A percentile compares a stretch with the other conserved stretches of the same genome.
phyloP scores from a whole-genome alignment of 1,140 invertebrate genomes.

The Pachyrhynchus sulphureomaculatus region DNA sequence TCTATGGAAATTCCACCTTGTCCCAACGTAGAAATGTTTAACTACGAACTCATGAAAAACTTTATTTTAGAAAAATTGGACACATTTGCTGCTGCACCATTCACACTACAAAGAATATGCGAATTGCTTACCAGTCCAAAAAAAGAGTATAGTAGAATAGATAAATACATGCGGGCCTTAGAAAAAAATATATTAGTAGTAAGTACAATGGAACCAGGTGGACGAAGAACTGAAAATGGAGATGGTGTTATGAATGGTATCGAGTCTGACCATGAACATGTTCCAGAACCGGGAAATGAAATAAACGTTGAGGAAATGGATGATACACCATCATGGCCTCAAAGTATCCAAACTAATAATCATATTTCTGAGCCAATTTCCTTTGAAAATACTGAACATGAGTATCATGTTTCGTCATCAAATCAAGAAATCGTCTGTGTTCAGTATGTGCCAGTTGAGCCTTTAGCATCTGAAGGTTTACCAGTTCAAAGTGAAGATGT shows the following conservation, averaged over 20 bases:
- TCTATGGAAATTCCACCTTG: slow-evolving; percentile 70
- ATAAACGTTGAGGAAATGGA: slow-evolving; percentile 72
- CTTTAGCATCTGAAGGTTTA: slow-evolving; percentile 14
- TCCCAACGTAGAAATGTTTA: slow-evolving; percentile 89
- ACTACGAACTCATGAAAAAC: slow-evolving; percentile 86
- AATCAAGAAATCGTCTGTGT: slow-evolving; percentile 33
- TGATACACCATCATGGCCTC: slow-evolving; percentile 51
- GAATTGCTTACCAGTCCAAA: slow-evolving; percentile 87
- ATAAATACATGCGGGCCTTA: slow-evolving; percentile 94
- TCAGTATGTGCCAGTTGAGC: slow-evolving; percentile 39
- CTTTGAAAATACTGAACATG: slow-evolving; percentile 9
- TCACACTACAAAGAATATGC: slow-evolving; percentile 94
- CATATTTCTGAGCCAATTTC: slow-evolving; percentile 6
- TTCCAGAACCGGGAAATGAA: slow-evolving; percentile 62
- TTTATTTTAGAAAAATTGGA: slow-evolving; percentile 83
- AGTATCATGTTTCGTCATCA: slow-evolving; percentile 22
- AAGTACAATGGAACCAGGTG: slow-evolving; percentile 87
- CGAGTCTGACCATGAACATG: slow-evolving; percentile 48
- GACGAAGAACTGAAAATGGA: slow-evolving; percentile 62
- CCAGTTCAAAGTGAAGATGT: background rate
- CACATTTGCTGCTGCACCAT: slow-evolving; percentile 84
- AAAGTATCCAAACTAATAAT: slow-evolving; percentile 48
- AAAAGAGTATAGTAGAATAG: slow-evolving; percentile 93
- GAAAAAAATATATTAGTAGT: slow-evolving; percentile 95
- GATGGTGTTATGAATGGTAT: slow-evolving; percentile 63